Percentiles rank a stretch among this genome's conserved stretches.
These are phyloP conservation scores for Lasius platythorax DNA, from an alignment of 2,888 invertebrate species.

Conservation along the genomic window DNA sequence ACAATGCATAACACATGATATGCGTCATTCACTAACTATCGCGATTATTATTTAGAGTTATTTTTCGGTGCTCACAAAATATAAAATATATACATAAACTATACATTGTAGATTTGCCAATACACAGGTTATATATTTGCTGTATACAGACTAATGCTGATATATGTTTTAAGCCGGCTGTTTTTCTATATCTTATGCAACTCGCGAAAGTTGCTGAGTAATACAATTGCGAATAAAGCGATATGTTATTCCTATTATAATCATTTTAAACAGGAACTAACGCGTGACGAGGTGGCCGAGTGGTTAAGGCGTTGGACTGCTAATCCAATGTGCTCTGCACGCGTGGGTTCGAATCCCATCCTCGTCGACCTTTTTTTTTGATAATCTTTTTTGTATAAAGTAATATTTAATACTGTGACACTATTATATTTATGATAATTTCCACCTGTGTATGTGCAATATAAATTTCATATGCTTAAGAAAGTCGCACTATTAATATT, in stretches of 20 bases:
- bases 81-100: neutral
- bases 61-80: neutral
- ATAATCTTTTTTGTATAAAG: neutral
- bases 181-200: neutral
- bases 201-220: neutral
- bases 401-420: neutral
- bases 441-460: neutral
- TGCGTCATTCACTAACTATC: neutral
- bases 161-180: neutral
- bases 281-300: constrained; percentile 85
- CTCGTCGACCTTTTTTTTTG: constrained; percentile 79
- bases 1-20: neutral
- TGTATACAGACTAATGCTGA: neutral
- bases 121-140: neutral
- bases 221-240: neutral
- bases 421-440: neutral
- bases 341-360: constrained; percentile 86
- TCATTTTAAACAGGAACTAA: neutral
- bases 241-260: neutral
- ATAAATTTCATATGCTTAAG: neutral
- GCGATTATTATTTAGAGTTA: neutral
- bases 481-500: neutral
- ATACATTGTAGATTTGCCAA: neutral
- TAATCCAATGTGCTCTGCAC: constrained; percentile 86
- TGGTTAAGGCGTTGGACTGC: constrained; percentile 87